A percentile compares a stretch with the other conserved stretches of the same genome.
These are phyloP conservation scores for Phortica magna DNA, from an alignment of 2,888 invertebrate genomes.

Conservation along the genomic window DNA sequence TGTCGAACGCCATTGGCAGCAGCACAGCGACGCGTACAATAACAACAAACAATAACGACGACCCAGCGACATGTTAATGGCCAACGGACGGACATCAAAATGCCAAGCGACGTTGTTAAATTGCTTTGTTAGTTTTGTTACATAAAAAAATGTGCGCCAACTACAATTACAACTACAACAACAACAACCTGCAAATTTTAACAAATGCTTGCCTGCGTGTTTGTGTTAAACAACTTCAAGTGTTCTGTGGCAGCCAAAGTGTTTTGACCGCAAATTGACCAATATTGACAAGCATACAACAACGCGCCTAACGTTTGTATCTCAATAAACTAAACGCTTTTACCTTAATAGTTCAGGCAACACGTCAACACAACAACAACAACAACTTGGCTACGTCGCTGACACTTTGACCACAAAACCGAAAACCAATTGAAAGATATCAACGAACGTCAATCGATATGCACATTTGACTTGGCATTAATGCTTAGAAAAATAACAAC, in stretches of 20 bases:
- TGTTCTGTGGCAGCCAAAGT: slow-evolving; percentile 20
- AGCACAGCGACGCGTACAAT: not conserved
- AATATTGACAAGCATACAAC: slow-evolving; percentile 33
- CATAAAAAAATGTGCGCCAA: too few relatives aligned
- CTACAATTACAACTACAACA: not conserved
- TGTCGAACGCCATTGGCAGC: not conserved
- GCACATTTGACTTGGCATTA: too few relatives aligned
- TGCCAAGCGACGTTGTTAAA: not conserved
- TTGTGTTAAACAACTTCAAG: slow-evolving; percentile 22
- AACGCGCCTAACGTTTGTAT: not conserved
- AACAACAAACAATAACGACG: slow-evolving; percentile 5
- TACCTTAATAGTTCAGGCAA: not conserved
- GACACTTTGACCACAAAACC: too few relatives aligned
- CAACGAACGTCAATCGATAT: too few relatives aligned
- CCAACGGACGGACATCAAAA: not conserved
- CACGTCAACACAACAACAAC: not conserved
- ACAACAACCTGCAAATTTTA: not conserved
- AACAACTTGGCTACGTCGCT: too few relatives aligned
- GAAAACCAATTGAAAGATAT: too few relatives aligned
- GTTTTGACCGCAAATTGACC: slow-evolving; percentile 35
- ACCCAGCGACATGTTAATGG: not conserved
- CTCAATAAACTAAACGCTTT: not conserved
- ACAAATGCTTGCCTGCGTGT: slow-evolving; percentile 16
- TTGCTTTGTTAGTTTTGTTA: not conserved
- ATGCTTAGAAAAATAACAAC: too few relatives aligned